Evolutionary conservation across 2,113 vertebrate genomes (phyloP).

Genomic region (Apteryx mantelli): DNA sequence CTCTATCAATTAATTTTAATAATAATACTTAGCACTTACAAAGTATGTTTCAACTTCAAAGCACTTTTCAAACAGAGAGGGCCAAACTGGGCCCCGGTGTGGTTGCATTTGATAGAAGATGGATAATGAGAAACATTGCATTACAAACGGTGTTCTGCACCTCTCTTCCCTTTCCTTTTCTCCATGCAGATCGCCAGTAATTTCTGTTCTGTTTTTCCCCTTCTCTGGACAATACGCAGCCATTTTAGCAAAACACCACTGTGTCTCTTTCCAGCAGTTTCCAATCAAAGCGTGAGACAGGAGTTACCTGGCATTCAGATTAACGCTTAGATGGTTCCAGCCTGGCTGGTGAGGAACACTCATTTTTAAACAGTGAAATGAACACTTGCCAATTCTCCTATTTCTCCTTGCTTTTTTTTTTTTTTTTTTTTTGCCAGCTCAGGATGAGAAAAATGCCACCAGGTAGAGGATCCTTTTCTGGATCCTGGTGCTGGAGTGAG

Average conservation of each 20-base stretch:
- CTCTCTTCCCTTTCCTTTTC: neutral
- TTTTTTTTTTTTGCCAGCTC: neutral
- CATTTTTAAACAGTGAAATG: neutral
- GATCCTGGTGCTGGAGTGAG: rapidly evolving
- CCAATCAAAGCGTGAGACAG: neutral
- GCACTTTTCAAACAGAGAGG: neutral
- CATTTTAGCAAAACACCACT: neutral
- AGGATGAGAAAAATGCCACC: neutral
- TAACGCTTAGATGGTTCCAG: neutral
- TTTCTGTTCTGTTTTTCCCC: neutral
- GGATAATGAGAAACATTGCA: neutral
- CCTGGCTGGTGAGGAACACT: neutral
- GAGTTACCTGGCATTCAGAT: rapidly evolving
- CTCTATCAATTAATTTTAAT: conserved; percentile 30
- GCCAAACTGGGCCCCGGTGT: rapidly evolving
- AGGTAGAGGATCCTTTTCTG: neutral
- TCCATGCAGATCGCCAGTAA: neutral
- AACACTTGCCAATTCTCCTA: too few relatives aligned
- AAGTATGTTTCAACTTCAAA: conserved; percentile 41
- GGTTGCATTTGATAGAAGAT: neutral
- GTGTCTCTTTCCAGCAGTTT: neutral
- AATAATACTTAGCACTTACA: conserved; percentile 2
- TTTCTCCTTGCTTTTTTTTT: too few relatives aligned
- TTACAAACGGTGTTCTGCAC: neutral
- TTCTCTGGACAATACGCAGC: neutral